Base-by-base conservation (phyloP, 2,888 invertebrate species). In the Lottia gigantea region DNA sequence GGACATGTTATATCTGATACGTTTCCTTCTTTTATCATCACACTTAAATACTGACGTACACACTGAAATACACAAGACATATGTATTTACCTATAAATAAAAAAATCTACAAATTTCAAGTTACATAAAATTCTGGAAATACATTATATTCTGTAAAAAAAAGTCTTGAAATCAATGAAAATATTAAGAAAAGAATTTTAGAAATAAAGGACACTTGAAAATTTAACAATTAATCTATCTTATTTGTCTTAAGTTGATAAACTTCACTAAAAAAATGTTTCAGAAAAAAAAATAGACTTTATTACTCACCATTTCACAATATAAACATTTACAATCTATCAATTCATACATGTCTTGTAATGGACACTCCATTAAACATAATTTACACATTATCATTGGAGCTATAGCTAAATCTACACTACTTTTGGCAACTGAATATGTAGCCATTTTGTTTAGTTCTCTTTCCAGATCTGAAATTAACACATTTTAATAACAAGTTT, bases 1-100 rank as follows among this genome's bases (percentile, higher is more conserved):
- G 87, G 87, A 79, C 87, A 87, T 7, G 86, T 85, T 15, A 87
- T 85, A 15, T 80, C 73, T 23, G 81, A 63, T 12, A 87, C 83
- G 74, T 81, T 85, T 15, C 87, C 87, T 64, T 87, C 86, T 46
- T 76, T 74, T 47, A 87, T 85, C 80, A 84, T 81, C 68, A 87
- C 85, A 64, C 76, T 71, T 67, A 87, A 73, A 71, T 87, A 87
- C 79, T 86, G 84, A 64, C 75, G 79, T 65, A 87, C 77, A 80
- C 87, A 87, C 87, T 87, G 80, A 65, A 62, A 25, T 46, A 64
- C 25, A 72, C 55, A 47, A 68, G 0, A 49, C 1, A 1, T 31
- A 61, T 40, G 40, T 40, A 19, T 45, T 3, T 23, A 47, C 19
- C 55, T 40, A 49, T 7, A 26, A 23, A 1, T 8, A n/a, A 12